Base-by-base conservation (phyloP, 2,888 invertebrate species). In the Heliconius erato region DNA sequence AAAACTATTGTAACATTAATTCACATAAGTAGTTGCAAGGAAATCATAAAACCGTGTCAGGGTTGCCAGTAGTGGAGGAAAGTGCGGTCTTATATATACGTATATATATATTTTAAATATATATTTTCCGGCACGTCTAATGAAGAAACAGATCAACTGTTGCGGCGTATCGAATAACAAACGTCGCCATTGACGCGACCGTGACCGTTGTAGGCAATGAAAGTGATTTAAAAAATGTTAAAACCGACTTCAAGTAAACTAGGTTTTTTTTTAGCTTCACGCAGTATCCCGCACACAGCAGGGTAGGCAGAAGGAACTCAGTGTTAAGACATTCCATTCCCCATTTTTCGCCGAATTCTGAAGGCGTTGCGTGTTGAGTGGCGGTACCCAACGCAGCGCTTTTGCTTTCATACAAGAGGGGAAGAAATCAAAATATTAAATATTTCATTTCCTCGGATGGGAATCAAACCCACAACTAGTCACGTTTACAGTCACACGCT, bases 51-150 rank as follows among this genome's bases (percentile, higher is more conserved):
- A 54, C 23, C 19, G 11, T 71, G 71, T 79, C 79, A 79, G 35
- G 79, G 79, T 5, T 35, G 59, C 59, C 16, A 26, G 32, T 26
- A 44, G 32, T 35, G 5, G 79, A 79, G 79, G 79, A 71, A 79
- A 79, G 28, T 71, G 26, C 1, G 5, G 26, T 14, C 67, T 67
- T 26, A 67, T 67, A 67, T 67, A 67, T 28, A 28, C 49, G 0
- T 67, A 16, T 67, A 67, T 67, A 28, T 67, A 28, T 67, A 67
- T 67, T 5, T 32, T 67, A 19, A 2, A 67, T 19, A 28, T 67
- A 67, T 32, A 28, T 67, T 74, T 40, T 68, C 74, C 79, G 69
- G 68, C 85, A 82, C 85, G 85, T 84, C 81, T 82, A 74, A 81
- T 85, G 86, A 23, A 26, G 81, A 68, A 83, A 82, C 81, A 76